phyloP scores from a whole-genome alignment of 2,797 vertebrate species.

The Hozukius guyotensis region DNA sequence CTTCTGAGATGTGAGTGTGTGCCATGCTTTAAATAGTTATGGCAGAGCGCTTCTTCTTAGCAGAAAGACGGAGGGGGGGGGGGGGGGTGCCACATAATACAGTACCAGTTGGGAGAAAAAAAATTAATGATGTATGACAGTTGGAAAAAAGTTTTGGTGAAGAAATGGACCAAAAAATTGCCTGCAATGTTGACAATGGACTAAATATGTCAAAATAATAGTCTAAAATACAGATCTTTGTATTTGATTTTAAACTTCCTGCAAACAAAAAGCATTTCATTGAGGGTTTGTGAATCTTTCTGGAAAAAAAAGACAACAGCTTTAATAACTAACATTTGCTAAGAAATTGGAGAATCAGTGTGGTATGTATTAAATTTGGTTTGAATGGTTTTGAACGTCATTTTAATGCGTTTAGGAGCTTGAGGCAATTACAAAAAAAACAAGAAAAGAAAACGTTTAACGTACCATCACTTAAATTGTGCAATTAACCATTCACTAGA shows the following conservation, averaged over 20 bases:
- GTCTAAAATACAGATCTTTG: neutral
- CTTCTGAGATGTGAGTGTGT: conserved; percentile 66
- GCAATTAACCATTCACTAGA: conserved; percentile 17
- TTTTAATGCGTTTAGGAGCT: conserved; percentile 11
- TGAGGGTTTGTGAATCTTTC: neutral
- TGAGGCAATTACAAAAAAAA: conserved; percentile 11
- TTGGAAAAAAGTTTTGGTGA: conserved; percentile 1
- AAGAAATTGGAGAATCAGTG: neutral
- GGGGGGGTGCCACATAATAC: conserved; percentile 36
- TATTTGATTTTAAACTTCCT: neutral
- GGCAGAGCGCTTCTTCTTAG: conserved; percentile 62
- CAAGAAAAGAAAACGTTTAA: neutral
- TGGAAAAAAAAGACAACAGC: neutral
- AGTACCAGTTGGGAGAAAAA: conserved; percentile 32
- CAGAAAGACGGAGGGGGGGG: conserved; percentile 45
- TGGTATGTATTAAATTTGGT: neutral
- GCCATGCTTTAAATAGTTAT: conserved; percentile 81
- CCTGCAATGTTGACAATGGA: neutral
- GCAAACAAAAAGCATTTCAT: neutral
- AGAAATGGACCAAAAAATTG: neutral
- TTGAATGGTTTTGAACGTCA: neutral
- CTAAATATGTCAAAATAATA: neutral
- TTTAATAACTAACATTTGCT: neutral
- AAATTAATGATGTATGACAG: conserved; percentile 23
- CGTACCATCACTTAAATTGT: conserved; percentile 1